Evolutionary conservation across 1,140 invertebrate species (phyloP), one percentile per base, ranked within the genome.

Genomic region (Euschistus heros): DNA sequence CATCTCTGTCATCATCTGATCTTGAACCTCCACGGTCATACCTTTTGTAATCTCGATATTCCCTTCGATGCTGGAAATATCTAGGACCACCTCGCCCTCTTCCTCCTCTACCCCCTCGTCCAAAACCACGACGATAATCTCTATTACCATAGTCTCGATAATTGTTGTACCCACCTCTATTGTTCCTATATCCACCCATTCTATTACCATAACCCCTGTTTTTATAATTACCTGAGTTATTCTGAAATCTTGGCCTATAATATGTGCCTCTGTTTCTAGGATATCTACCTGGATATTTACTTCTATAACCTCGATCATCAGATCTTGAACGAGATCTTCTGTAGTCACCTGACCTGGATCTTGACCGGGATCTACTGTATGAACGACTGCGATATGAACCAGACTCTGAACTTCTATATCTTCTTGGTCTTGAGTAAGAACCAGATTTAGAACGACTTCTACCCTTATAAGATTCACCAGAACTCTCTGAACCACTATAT

Each of bases 241-340:
- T 79, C 72, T 86, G 84, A 78, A 87, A 88, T 26, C 86, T 78
- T 0, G 86, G 85, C 68, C 86, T 84, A 74, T 88, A 88, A 71
- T 88, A 88, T 0, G 86, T 88, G 50, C 86, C 86, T 17, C 86
- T 79, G 69, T 86, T 84, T 68, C 84, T 62, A 22, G 68, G 85
- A 65, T 81, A 80, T 71, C 75, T 79, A 69, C 74, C 80, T 67
- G 68, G 71, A 66, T 79, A 77, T 15, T 77, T 74, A 63, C 74
- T 76, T 2, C 77, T 70, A 63, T 79, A 75, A 10, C 77, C 78
- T 63, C 83, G 74, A 42, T 86, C 83, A 13, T 81, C 80, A 0
- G 84, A 86, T 17, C 80, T 78, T 59, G 82, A 85, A 3, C 85
- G 79, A 5, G 75, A 78, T 0, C 78, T 73, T 62, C 75, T 57